Base-by-base conservation (phyloP, 2,113 vertebrate genomes). In the Grammomys dolichurus region DNA sequence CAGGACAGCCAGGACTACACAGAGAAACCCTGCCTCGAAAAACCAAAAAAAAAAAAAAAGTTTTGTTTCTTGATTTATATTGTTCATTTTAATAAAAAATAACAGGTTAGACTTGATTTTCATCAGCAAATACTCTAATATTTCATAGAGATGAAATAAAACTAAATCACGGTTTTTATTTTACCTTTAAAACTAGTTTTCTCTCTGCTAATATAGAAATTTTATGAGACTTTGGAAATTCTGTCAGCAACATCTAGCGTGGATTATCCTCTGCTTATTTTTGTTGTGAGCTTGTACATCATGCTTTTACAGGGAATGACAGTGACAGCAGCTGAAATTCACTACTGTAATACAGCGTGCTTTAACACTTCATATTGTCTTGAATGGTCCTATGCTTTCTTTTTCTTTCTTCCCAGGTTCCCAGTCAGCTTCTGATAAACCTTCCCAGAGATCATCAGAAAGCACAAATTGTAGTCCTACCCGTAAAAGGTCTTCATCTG, bases 391-490 rank as follows among this genome's bases (percentile, higher is more conserved):
- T 98, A 69, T 95, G 91, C 80, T 97, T 97, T 97, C 87, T 96
- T 97, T 90, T 84, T 67, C 65, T 95, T 3, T 97, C 31, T 72
- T 31, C 97, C 58, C 93, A 98, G 98, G 98, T 96, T 89, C 98
- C 67, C 97, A 98, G 96, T 97, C 98, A 93, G 36, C 95, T 51
- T 98, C 98, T 96, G 98, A 99, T 82, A 99, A 99, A 93, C 96
- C 98, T 93, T 97, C 98, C 2, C 98, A 99, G 96, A 98, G 98
- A 77, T 96, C 97, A 19, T 63, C 98, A 0, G 99, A 99, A 94
- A 98, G 97, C 97, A 98, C 97, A 75, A 98, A 33, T 33, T 98
- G 98, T 96, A 99, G 99, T 93, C 99, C 99, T 73, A 98, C 98
- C 82, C 98, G 98, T 56, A 99, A 98, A 97, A 98, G 98, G 63